Percentiles rank a stretch among this genome's conserved stretches.
Evolutionary conservation across 2,888 invertebrate species (phyloP).

Genomic region (Eulithis testata): DNA sequence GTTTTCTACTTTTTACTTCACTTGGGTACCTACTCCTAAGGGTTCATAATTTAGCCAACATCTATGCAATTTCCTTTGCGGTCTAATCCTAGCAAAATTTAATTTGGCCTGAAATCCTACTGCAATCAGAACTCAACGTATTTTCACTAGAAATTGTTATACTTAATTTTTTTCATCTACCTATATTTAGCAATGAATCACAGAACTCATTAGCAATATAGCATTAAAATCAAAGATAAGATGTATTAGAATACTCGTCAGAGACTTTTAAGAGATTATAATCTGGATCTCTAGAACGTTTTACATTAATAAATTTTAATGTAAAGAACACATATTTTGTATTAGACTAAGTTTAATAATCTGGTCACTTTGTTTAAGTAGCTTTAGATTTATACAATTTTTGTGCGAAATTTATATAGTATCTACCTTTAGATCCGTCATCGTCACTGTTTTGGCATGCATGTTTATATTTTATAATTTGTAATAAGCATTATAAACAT

Average conservation of each 20-base stretch:
- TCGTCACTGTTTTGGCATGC: too few relatives aligned
- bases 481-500: too few relatives aligned
- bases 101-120: too few relatives aligned
- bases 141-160: conserved; percentile 10
- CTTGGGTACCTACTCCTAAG: neutral
- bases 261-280: conserved; percentile 8
- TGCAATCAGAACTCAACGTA: conserved; percentile 1
- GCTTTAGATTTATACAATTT: neutral
- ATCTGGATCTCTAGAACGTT: conserved; percentile 8
- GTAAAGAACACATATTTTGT: neutral
- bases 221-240: conserved; percentile 16
- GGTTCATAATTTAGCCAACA: neutral
- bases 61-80: too few relatives aligned
- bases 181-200: conserved; percentile 33
- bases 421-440: too few relatives aligned
- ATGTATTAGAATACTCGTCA: conserved; percentile 15
- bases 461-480: too few relatives aligned
- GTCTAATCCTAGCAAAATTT: neutral
- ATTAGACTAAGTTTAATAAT: neutral
- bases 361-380: neutral
- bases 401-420: too few relatives aligned
- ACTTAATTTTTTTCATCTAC: conserved; percentile 17
- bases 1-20: neutral
- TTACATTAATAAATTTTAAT: neutral
- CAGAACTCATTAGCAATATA: conserved; percentile 15